A percentile compares a stretch with the other conserved stretches of the same genome.
Conservation (phyloP, 2,888 invertebrate species). For the Scaptomyza tumidula region DNA sequence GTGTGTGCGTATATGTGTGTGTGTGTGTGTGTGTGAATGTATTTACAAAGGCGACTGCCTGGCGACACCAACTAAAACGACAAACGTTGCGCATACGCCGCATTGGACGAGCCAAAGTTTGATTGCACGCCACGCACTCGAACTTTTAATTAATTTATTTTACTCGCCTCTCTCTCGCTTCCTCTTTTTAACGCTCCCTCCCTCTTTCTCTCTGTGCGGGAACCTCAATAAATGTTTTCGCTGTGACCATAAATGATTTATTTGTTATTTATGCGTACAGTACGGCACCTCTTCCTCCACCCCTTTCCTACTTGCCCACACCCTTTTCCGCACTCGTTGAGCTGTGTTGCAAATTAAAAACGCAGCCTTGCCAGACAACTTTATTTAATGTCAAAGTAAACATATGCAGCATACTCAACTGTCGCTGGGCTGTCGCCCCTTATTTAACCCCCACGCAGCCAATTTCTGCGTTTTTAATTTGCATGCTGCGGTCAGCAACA, state of each 20-base stretch:
- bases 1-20: constrained; percentile 9
- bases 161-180: constrained; percentile 18
- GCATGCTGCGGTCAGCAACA: constrained; percentile 54
- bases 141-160: constrained; percentile 79
- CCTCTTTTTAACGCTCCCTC: neutral
- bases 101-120: constrained; percentile 58
- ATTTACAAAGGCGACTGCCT: constrained; percentile 43
- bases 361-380: constrained; percentile 71
- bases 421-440: constrained; percentile 21
- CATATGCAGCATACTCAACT: constrained; percentile 43
- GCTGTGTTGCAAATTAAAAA: constrained; percentile 62
- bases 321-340: constrained; percentile 1
- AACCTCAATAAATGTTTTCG: constrained; percentile 76
- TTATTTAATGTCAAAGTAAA: constrained; percentile 80
- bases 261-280: constrained; percentile 76
- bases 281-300: neutral
- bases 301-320: neutral
- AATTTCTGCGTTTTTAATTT: constrained; percentile 72
- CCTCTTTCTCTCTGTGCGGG: constrained; percentile 32
- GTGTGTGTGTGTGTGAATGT: constrained; percentile 6
- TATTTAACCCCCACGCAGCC: neutral
- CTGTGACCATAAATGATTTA: constrained; percentile 77
- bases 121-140: constrained; percentile 56
- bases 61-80: constrained; percentile 47
- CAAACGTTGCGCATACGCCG: constrained; percentile 52